Evolutionary conservation across 2,113 vertebrate species (phyloP).

Genomic region (Nesogale talazaci): DNA sequence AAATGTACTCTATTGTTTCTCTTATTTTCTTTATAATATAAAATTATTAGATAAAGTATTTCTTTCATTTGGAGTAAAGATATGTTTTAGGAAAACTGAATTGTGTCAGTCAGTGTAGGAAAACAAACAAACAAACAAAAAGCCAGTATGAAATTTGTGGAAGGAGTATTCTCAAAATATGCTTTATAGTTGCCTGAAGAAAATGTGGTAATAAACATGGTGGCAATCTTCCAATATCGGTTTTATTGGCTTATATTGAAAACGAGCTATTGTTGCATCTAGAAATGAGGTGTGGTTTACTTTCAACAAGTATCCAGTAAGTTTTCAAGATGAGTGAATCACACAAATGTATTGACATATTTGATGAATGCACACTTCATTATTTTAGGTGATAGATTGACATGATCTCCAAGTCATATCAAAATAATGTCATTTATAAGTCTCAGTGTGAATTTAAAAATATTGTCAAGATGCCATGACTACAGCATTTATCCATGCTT

Average conservation of each 20-base stretch:
- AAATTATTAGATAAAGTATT: neutral
- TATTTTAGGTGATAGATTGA: constrained; percentile 27
- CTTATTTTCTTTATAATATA: neutral
- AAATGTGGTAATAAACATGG: neutral
- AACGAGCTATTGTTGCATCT: constrained; percentile 28
- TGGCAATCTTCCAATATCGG: neutral
- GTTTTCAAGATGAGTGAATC: constrained; percentile 1
- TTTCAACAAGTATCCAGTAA: constrained; percentile 22
- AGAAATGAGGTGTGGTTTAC: constrained; percentile 32
- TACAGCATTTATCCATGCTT: neutral
- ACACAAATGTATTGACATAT: neutral
- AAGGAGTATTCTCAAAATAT: neutral
- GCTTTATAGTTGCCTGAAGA: constrained; percentile 40
- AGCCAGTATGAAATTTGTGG: neutral
- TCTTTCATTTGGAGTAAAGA: neutral
- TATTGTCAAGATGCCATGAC: neutral
- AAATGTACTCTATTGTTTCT: neutral
- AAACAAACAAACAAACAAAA: no score
- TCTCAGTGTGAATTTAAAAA: constrained; percentile 22
- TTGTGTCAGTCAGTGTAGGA: neutral
- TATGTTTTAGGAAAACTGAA: constrained; percentile 9
- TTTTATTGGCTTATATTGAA: constrained; percentile 15
- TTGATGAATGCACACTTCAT: constrained; percentile 21
- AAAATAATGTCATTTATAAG: constrained; percentile 39
- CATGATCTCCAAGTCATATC: neutral